Base-by-base conservation (phyloP, 2,113 vertebrate species). In the Excalfactoria chinensis region DNA sequence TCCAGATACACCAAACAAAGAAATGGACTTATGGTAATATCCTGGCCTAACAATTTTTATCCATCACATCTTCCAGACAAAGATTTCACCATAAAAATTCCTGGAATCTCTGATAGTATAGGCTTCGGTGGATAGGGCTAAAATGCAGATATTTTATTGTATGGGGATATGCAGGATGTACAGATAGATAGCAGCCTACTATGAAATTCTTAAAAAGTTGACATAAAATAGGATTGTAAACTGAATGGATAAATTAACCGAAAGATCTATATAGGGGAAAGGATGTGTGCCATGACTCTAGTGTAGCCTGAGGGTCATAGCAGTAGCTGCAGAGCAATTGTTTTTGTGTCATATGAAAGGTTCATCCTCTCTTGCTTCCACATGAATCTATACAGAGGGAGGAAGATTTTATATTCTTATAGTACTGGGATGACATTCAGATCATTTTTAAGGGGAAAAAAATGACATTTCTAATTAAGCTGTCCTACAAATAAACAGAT, bases 241-340 rank as follows among this genome's bases (percentile, higher is more conserved):
- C 62, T 49, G 30, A 86, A 86, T 88, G 90, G 84, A 66, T 92
- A 82, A 80, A 92, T 92, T 90, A 95, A 58, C n/a, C 73, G 78
- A 63, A 92, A 79, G 84, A 92, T 92, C 48, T 40, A 84, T 79
- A 58, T 7, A 92, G 86, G 86, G 88, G 74, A 82, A 93, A 82
- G 71, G 88, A 90, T 86, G 88, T 88, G 76, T 53, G 62, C 73
- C 88, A 76, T 41, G 86, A 92, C 86, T 90, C 76, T 15, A 25
- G 58, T 37, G 80, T 90, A 92, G 90, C 88, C 90, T 49, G 90
- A 93, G 95, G 90, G 86, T 86, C 19, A 1, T 55, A 76, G 72
- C 77, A 92, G 84, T 90, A 96, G 96, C 90, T 96, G 88, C 88
- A 86, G 67, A 86, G 73, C 86, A 84, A 90, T 94, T 82, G 80